These are phyloP conservation scores for Chironex yamaguchii DNA, from an alignment of 30 jellyfish, hydroid and myxozoan genomes.

Conservation along the genomic window DNA sequence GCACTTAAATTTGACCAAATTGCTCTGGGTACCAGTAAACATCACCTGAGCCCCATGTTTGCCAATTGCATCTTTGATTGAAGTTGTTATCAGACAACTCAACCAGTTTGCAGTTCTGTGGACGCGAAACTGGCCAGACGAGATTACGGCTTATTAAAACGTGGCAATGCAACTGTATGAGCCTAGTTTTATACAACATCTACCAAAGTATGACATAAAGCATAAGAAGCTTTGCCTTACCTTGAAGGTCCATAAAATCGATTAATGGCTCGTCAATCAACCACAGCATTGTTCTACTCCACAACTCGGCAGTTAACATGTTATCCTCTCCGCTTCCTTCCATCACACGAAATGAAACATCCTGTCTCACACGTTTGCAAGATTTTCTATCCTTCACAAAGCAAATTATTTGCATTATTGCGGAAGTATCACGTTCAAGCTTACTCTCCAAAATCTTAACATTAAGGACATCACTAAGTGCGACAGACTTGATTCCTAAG, in stretches of 20 bases:
- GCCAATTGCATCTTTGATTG: too few relatives aligned
- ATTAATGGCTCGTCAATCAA: constrained; percentile 60
- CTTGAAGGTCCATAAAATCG: constrained; percentile 56
- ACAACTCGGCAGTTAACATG: constrained; percentile 70
- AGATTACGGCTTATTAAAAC: too few relatives aligned
- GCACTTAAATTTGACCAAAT: too few relatives aligned
- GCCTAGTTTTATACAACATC: too few relatives aligned
- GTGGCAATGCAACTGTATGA: too few relatives aligned
- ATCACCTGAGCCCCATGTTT: too few relatives aligned
- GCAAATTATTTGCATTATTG: constrained; percentile 63
- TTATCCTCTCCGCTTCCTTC: constrained; percentile 76
- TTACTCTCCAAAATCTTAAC: constrained; percentile 74
- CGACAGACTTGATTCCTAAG: constrained; percentile 60
- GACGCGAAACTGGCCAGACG: too few relatives aligned
- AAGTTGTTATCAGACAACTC: too few relatives aligned
- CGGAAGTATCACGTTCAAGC: constrained; percentile 46
- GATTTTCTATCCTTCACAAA: constrained; percentile 39
- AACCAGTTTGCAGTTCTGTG: too few relatives aligned
- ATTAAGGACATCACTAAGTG: constrained; percentile 72
- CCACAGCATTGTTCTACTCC: constrained; percentile 93
- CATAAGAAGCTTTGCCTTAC: too few relatives aligned
- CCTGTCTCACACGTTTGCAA: constrained; percentile 40
- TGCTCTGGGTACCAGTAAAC: too few relatives aligned
- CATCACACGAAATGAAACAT: constrained; percentile 72
- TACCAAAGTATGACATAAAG: too few relatives aligned